phyloP scores from a whole-genome alignment of 2,888 invertebrate species.

The Nomada fucata region DNA sequence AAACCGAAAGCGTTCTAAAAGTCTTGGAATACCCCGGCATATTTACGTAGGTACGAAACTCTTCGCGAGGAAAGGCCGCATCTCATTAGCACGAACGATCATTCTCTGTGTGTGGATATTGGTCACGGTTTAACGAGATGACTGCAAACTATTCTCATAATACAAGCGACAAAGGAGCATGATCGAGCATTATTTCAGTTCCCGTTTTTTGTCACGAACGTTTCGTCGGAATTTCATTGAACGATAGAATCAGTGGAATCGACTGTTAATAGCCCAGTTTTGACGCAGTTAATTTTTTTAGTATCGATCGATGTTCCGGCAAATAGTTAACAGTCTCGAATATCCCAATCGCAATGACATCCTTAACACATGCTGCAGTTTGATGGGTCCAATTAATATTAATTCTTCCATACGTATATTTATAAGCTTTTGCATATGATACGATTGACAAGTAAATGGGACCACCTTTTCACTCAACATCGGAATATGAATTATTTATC shows the following conservation, averaged over 20 bases:
- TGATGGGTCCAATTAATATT: not conserved
- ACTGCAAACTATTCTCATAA: not conserved
- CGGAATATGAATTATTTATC: conserved; percentile 4
- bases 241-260: not conserved
- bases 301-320: not conserved
- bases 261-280: not conserved
- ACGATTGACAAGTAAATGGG: too few relatives aligned
- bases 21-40: conserved; percentile 63
- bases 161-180: conserved; percentile 8
- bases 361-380: not conserved
- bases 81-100: conserved; percentile 61
- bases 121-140: conserved; percentile 17
- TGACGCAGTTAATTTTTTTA: not conserved
- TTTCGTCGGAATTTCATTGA: not conserved
- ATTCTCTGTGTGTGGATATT: conserved; percentile 15
- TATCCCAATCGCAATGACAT: too few relatives aligned
- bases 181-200: conserved; percentile 7
- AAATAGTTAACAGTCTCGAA: too few relatives aligned
- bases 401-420: not conserved
- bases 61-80: conserved; percentile 46
- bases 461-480: not conserved
- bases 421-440: too few relatives aligned
- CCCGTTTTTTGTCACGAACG: not conserved
- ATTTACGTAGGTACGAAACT: conserved; percentile 58
- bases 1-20: conserved; percentile 14